Evolutionary conservation across 1,140 invertebrate species (phyloP).

Genomic region (Diorhabda elongata): DNA sequence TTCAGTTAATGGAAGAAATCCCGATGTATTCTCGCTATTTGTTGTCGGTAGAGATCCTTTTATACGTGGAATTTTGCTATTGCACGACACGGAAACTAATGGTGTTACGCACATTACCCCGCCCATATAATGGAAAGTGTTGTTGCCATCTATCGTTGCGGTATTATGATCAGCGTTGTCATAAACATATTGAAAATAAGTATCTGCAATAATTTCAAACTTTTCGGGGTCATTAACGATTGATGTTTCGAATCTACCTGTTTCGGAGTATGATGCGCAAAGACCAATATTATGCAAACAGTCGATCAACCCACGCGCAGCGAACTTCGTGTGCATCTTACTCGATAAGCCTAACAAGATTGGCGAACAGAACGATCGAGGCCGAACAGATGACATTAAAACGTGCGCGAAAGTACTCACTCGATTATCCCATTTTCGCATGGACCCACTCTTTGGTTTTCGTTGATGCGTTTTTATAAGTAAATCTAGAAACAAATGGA

Average conservation of each 20-base stretch:
- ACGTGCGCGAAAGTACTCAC: not conserved
- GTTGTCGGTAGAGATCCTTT: not conserved
- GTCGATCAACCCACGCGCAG: conserved; percentile 10
- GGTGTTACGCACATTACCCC: not conserved
- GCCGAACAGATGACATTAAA: conserved; percentile 1
- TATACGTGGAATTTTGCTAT: not conserved
- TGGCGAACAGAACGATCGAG: not conserved
- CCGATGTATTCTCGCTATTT: not conserved
- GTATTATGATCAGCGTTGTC: conserved; percentile 1
- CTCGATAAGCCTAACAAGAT: conserved; percentile 13
- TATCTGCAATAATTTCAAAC: not conserved
- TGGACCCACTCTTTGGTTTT: not conserved
- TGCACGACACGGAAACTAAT: not conserved
- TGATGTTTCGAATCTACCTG: not conserved
- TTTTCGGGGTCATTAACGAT: not conserved
- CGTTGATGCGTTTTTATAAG: too few relatives aligned
- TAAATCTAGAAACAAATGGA: too few relatives aligned
- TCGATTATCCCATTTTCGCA: not conserved
- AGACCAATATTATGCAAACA: conserved; percentile 16
- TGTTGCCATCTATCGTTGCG: conserved; percentile 4
- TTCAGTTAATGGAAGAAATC: not conserved
- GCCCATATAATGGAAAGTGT: not conserved
- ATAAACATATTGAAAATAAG: conserved; percentile 4
- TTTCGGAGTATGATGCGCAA: not conserved
- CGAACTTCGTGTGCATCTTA: not conserved